Conservation (phyloP, 2,888 invertebrate genomes). For the Melikaiella ostensackeni region DNA sequence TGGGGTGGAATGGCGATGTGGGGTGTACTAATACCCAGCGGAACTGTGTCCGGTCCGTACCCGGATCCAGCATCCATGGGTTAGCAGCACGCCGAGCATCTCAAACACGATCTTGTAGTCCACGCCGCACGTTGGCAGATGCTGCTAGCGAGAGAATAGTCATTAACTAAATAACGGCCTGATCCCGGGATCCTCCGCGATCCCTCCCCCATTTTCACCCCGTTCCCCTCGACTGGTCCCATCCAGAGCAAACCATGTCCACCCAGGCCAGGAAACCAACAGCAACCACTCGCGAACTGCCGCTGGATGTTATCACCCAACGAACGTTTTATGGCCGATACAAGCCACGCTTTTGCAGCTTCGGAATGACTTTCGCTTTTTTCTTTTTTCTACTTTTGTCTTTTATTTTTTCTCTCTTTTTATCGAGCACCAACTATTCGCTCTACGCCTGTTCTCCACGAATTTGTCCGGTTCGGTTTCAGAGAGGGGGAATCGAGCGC, state of each 20-base stretch:
- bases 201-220: constrained; percentile 38
- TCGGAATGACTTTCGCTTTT: constrained; percentile 55
- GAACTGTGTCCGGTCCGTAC: constrained; percentile 56
- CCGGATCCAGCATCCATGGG: constrained; percentile 66
- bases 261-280: constrained; percentile 43
- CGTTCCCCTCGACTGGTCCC: constrained; percentile 40
- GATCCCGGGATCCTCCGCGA: constrained; percentile 59
- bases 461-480: constrained; percentile 30
- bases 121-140: constrained; percentile 67
- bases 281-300: constrained; percentile 59
- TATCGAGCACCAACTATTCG: constrained; percentile 62
- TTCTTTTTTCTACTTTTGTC: constrained; percentile 31
- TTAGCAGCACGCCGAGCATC: constrained; percentile 70
- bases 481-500: constrained; percentile 5
- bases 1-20: constrained; percentile 16
- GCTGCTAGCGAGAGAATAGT: constrained; percentile 75
- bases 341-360: constrained; percentile 63
- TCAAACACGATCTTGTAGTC: constrained; percentile 77
- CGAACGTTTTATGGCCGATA: constrained; percentile 68
- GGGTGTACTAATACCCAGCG: constrained; percentile 34
- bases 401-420: constrained; percentile 50
- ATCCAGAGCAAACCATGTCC: constrained; percentile 58
- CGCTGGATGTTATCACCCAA: constrained; percentile 70
- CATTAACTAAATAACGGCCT: constrained; percentile 77
- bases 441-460: constrained; percentile 12